Percentiles rank a stretch among this genome's conserved stretches.
Conservation (phyloP, 2,113 vertebrate species). For the Willisornis vidua region DNA sequence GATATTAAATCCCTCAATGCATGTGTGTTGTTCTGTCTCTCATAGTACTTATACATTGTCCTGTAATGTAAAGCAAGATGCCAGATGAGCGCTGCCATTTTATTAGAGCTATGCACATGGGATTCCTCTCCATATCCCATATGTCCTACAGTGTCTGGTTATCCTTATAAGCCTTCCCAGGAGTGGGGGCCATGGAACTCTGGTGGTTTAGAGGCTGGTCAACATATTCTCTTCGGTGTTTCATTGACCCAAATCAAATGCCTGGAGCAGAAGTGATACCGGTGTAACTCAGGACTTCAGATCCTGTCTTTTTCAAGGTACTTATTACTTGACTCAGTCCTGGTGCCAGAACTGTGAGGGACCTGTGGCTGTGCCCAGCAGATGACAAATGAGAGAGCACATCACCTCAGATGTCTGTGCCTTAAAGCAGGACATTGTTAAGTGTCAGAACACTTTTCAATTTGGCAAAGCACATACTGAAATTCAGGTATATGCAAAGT, state of each 20-base stretch:
- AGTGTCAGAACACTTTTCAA: not conserved
- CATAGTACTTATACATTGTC: not conserved
- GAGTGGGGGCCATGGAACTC: not conserved
- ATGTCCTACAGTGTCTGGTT: not conserved
- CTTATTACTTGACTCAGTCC: not conserved
- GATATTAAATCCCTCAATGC: not conserved
- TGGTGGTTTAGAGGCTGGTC: not conserved
- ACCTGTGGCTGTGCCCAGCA: not conserved
- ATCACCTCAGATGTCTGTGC: not conserved
- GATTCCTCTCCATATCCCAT: not conserved
- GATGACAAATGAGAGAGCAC: not conserved
- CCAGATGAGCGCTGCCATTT: not conserved
- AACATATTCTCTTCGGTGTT: not conserved
- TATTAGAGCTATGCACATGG: not conserved
- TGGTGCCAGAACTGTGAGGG: not conserved
- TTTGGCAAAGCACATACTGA: not conserved
- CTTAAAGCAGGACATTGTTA: not conserved
- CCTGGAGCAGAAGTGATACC: not conserved
- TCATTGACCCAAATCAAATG: not conserved
- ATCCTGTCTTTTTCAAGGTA: not conserved
- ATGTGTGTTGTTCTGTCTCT: not conserved
- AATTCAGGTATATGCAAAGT: not conserved
- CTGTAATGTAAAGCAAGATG: not conserved
- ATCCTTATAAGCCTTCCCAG: not conserved
- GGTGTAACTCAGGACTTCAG: not conserved